These are phyloP conservation scores for Apoda limacodes DNA, from an alignment of 2,888 invertebrate species.

Conservation along the genomic window DNA sequence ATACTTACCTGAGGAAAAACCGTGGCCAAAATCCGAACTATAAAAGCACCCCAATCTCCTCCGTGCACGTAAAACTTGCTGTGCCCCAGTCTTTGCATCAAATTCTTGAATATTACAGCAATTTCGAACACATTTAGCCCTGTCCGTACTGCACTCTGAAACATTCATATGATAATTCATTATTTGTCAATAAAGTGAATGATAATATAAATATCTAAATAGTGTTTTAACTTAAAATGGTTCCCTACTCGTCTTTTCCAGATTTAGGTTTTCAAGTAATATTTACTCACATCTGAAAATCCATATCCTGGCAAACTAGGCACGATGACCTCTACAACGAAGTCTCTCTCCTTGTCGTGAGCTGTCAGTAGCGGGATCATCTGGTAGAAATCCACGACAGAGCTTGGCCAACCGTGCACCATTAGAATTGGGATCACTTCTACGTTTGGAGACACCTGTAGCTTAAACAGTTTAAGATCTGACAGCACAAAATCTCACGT, in stretches of 20 bases:
- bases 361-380: constrained; percentile 70
- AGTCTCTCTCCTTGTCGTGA: constrained; percentile 43
- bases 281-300: constrained; percentile 26
- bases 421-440: constrained; percentile 71
- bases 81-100: constrained; percentile 77
- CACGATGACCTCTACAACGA: constrained; percentile 48
- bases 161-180: no score
- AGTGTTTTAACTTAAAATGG: no score
- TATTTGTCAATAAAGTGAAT: no score
- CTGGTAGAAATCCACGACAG: constrained; percentile 76
- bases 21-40: constrained; percentile 71
- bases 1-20: constrained; percentile 47
- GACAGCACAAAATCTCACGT: background rate
- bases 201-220: no score
- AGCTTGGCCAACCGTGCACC: constrained; percentile 84
- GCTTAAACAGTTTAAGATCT: no score
- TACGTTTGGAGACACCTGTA: constrained; percentile 16
- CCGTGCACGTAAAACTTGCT: constrained; percentile 73
- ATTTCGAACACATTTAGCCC: constrained; percentile 69
- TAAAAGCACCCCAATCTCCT: constrained; percentile 83
- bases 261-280: no score
- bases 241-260: no score
- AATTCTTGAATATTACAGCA: constrained; percentile 70
- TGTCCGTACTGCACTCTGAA: background rate
- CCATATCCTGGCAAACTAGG: constrained; percentile 29